Percentiles rank a stretch among this genome's conserved stretches.
phyloP scores from a whole-genome alignment of 1,140 invertebrate species.

The Rhynchophorus ferrugineus region DNA sequence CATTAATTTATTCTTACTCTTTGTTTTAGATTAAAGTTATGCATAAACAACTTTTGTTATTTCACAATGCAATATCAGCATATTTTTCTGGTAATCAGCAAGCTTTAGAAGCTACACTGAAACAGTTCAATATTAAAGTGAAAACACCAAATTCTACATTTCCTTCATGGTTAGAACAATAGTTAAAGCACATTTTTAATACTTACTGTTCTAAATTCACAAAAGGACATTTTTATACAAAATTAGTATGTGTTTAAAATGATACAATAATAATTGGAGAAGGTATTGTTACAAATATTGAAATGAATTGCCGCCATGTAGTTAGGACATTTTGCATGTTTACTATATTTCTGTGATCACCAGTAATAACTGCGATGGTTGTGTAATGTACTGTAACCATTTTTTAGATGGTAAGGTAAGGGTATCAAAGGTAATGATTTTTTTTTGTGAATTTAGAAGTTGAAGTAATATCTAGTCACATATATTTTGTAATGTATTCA shows the following conservation, averaged over 20 bases:
- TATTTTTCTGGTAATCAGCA: conserved; percentile 95
- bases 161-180: conserved; percentile 73
- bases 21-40: conserved; percentile 87
- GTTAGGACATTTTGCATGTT: too few relatives aligned
- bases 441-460: conserved; percentile 5
- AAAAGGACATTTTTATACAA: background rate
- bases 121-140: conserved; percentile 91
- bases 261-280: too few relatives aligned
- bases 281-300: too few relatives aligned
- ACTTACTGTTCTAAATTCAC: conserved; percentile 1
- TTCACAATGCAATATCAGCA: conserved; percentile 93
- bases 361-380: too few relatives aligned
- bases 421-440: background rate
- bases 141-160: conserved; percentile 64
- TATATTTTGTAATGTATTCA: conserved; percentile 2
- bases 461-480: conserved; percentile 5
- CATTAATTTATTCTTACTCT: background rate
- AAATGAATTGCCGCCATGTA: too few relatives aligned
- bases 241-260: too few relatives aligned
- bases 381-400: too few relatives aligned
- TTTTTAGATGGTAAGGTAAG: too few relatives aligned
- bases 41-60: conserved; percentile 92
- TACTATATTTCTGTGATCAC: too few relatives aligned
- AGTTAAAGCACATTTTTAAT: conserved; percentile 30
- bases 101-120: conserved; percentile 87